These are phyloP conservation scores for Drosophila macrospina DNA, from an alignment of 2,888 invertebrate genomes.

Conservation along the genomic window DNA sequence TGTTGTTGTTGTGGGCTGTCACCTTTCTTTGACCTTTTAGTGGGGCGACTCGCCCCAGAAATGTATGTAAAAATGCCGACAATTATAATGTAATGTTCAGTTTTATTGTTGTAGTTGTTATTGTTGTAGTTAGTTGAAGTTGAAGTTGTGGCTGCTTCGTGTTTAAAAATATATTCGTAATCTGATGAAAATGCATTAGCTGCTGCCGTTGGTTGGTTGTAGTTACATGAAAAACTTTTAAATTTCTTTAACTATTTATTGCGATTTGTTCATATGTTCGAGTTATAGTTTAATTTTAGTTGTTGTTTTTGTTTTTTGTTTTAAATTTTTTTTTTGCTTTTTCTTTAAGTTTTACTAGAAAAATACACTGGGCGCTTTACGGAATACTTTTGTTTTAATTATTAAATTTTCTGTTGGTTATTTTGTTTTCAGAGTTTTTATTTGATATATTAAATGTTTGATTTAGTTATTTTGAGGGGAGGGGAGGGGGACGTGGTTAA, in stretches of 20 bases:
- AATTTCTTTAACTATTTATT: conserved; percentile 57
- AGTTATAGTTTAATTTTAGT: conserved; percentile 24
- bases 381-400: conserved; percentile 59
- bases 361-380: conserved; percentile 78
- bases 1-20: conserved; percentile 30
- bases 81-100: conserved; percentile 63
- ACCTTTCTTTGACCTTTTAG: conserved; percentile 40
- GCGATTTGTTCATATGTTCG: conserved; percentile 57
- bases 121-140: conserved; percentile 49
- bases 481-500: conserved; percentile 49
- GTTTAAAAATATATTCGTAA: conserved; percentile 57
- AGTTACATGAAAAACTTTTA: conserved; percentile 46
- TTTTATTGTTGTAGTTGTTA: conserved; percentile 31
- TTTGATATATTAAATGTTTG: conserved; percentile 60
- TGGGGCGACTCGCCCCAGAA: conserved; percentile 49
- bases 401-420: conserved; percentile 10
- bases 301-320: conserved; percentile 14
- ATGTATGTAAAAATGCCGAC: conserved; percentile 74
- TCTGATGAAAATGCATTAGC: conserved; percentile 78
- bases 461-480: conserved; percentile 30
- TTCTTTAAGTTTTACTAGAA: conserved; percentile 75
- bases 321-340: conserved; percentile 27
- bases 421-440: conserved; percentile 33
- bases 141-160: conserved; percentile 53
- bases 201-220: conserved; percentile 62